These are phyloP conservation scores for Mimas tiliae DNA, from an alignment of 2,888 invertebrate species.

Conservation along the genomic window DNA sequence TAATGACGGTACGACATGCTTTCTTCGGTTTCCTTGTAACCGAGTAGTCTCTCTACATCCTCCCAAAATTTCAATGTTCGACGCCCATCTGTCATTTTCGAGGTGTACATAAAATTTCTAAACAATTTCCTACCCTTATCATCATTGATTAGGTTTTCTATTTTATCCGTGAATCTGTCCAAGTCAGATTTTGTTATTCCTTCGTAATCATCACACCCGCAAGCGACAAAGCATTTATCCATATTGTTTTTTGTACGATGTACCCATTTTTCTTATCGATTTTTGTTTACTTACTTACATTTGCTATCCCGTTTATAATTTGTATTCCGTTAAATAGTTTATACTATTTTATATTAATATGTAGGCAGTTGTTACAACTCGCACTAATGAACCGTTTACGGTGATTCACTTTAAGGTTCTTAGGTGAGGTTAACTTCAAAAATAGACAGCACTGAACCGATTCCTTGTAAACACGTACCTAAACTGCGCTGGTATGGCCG, in stretches of 20 bases:
- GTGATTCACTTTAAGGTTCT: slow-evolving; percentile 58
- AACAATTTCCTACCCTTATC: slow-evolving; percentile 76
- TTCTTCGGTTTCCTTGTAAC: slow-evolving; percentile 62
- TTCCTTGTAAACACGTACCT: slow-evolving; percentile 62
- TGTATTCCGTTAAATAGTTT: not conserved
- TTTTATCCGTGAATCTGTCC: slow-evolving; percentile 79
- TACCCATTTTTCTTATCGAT: slow-evolving; percentile 67
- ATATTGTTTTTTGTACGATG: slow-evolving; percentile 61
- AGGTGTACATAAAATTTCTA: slow-evolving; percentile 75
- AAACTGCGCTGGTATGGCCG: slow-evolving; percentile 56
- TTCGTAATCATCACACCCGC: slow-evolving; percentile 75
- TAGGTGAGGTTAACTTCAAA: slow-evolving; percentile 77
- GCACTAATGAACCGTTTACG: slow-evolving; percentile 27
- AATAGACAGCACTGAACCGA: slow-evolving; percentile 65
- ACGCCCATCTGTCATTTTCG: slow-evolving; percentile 70
- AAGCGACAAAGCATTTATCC: slow-evolving; percentile 79
- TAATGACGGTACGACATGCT: slow-evolving; percentile 60
- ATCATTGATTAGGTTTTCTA: slow-evolving; percentile 79
- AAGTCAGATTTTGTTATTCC: slow-evolving; percentile 76
- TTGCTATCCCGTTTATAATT: slow-evolving; percentile 29
- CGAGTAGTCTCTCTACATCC: slow-evolving; percentile 65
- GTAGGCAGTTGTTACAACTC: not conserved
- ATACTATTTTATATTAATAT: not conserved
- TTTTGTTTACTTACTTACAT: slow-evolving; percentile 36
- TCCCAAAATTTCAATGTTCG: slow-evolving; percentile 74